Evolutionary conservation across 1,140 invertebrate genomes (phyloP).

Genomic region (Neuroterus valhalla): DNA sequence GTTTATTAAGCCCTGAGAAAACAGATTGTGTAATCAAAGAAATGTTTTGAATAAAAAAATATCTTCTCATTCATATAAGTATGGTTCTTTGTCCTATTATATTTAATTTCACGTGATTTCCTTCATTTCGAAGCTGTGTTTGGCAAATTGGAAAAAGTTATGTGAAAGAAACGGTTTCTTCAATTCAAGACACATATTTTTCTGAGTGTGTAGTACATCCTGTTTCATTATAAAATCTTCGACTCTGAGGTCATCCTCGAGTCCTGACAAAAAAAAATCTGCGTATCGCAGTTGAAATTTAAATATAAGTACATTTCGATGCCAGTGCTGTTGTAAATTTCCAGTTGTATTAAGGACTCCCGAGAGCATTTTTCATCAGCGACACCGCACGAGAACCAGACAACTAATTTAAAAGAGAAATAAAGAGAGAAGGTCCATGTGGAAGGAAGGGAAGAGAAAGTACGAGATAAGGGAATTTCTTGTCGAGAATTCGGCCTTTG

Average conservation of each 20-base stretch:
- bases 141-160: too few relatives aligned
- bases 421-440: neutral
- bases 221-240: slow-evolving; percentile 2
- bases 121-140: too few relatives aligned
- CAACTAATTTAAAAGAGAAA: slow-evolving; percentile 24
- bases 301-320: slow-evolving; percentile 12
- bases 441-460: neutral
- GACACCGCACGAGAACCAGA: neutral
- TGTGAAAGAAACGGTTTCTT: too few relatives aligned
- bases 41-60: too few relatives aligned
- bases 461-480: too few relatives aligned
- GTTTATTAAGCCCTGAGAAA: too few relatives aligned
- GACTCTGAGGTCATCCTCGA: neutral
- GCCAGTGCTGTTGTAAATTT: neutral
- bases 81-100: too few relatives aligned
- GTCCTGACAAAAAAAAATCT: neutral
- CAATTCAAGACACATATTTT: too few relatives aligned
- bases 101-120: too few relatives aligned
- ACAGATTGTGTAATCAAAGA: too few relatives aligned
- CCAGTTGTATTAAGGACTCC: neutral
- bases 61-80: too few relatives aligned
- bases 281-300: slow-evolving; percentile 4
- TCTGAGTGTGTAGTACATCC: neutral
- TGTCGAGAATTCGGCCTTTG: neutral
- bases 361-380: slow-evolving; percentile 24